A percentile compares a stretch with the other conserved stretches of the same genome.
Evolutionary conservation across 1,140 invertebrate genomes (phyloP).

Genomic region (Odontomachus brunneus): DNA sequence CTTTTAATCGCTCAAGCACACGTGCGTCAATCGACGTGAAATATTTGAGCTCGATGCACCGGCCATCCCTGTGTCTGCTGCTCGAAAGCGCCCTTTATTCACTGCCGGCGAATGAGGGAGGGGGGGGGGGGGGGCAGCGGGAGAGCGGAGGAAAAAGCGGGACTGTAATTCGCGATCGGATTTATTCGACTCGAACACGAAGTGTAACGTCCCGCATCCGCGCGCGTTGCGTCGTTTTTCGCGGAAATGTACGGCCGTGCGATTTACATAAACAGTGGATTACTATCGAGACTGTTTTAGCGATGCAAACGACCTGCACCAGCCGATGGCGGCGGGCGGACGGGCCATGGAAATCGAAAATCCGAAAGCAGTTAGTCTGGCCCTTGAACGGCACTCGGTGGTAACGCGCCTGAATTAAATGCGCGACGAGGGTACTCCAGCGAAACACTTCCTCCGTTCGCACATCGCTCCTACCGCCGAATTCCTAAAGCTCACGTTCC

Average conservation of each 20-base stretch:
- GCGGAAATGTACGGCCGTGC: constrained; percentile 10
- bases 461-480: not conserved
- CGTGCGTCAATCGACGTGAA: no score
- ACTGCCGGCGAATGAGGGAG: not conserved
- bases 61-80: no score
- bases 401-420: constrained; percentile 54
- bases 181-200: constrained; percentile 25
- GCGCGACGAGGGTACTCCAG: constrained; percentile 47
- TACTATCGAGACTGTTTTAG: constrained; percentile 27
- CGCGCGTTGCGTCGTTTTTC: not conserved
- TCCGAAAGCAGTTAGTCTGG: constrained; percentile 49
- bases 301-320: constrained; percentile 38
- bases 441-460: constrained; percentile 53
- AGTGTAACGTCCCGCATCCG: not conserved
- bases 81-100: not conserved
- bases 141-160: not conserved
- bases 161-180: not conserved
- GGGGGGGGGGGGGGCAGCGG: no score
- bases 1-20: no score
- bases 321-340: not conserved
- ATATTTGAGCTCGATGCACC: no score
- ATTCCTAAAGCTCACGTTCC: not conserved
- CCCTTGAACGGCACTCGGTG: constrained; percentile 44
- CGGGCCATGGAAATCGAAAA: constrained; percentile 65
- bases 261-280: constrained; percentile 45